Evolutionary conservation across 2,113 vertebrate species (phyloP).

Genomic region (Axis porcinus): DNA sequence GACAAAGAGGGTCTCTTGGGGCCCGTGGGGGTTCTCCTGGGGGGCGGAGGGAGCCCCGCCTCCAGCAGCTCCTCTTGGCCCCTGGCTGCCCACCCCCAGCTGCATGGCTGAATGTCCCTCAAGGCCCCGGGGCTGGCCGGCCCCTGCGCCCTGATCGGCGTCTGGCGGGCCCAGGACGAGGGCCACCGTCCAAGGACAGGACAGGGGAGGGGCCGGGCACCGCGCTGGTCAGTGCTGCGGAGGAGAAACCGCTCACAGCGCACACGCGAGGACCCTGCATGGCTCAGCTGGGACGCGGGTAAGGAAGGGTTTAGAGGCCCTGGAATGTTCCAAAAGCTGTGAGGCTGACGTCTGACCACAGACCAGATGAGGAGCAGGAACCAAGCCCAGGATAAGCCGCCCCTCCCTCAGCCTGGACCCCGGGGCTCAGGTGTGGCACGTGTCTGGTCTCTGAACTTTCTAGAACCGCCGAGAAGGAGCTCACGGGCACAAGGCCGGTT

Average conservation of each 20-base stretch:
- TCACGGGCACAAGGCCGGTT: accelerated
- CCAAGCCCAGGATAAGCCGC: not conserved
- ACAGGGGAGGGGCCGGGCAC: accelerated
- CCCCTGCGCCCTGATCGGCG: accelerated
- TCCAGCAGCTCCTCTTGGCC: not conserved
- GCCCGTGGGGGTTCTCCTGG: not conserved
- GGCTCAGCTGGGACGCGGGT: not conserved
- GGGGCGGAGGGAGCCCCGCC: not conserved
- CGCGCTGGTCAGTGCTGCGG: not conserved
- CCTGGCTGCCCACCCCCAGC: not conserved
- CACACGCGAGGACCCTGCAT: accelerated
- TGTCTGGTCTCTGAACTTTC: not conserved
- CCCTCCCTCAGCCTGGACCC: not conserved
- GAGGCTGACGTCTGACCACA: not conserved
- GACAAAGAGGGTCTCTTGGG: not conserved
- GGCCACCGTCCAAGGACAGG: not conserved
- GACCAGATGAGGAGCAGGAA: not conserved
- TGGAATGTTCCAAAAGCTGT: accelerated
- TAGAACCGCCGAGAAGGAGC: accelerated
- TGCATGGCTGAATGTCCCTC: not conserved
- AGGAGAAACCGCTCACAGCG: not conserved
- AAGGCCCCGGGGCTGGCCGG: accelerated
- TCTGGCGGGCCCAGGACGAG: accelerated
- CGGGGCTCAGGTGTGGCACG: not conserved
- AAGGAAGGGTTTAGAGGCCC: not conserved